Conservation (phyloP, 1,140 invertebrate species). For the Alviniconcha marisindica region DNA sequence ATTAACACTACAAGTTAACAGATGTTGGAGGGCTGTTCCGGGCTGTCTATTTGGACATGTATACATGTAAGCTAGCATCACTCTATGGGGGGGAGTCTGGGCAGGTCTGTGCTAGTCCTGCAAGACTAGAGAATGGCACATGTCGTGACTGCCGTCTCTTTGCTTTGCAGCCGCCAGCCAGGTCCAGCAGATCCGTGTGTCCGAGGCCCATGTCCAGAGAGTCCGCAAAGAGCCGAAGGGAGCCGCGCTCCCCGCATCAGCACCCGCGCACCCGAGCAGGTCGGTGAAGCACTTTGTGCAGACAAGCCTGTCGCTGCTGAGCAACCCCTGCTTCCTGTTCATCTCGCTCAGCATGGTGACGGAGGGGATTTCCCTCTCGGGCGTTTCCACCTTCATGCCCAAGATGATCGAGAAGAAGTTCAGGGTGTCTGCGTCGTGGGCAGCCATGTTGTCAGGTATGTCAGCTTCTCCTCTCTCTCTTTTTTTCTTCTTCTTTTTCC, state of each 20-base stretch:
- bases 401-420: constrained; percentile 91
- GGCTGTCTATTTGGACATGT: no score
- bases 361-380: constrained; percentile 86
- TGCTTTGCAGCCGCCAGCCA: constrained; percentile 55
- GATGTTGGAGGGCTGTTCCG: no score
- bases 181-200: constrained; percentile 79
- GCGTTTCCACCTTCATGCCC: constrained; percentile 88
- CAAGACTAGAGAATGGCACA: no score
- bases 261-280: constrained; percentile 10
- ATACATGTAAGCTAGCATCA: no score
- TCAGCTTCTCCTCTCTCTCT: no score
- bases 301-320: constrained; percentile 77
- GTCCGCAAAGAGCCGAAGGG: constrained; percentile 41
- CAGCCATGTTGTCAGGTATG: constrained; percentile 86
- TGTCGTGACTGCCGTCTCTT: no score
- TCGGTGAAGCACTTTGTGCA: constrained; percentile 45
- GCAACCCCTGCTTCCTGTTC: constrained; percentile 88
- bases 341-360: constrained; percentile 85
- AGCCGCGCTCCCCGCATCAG: background rate
- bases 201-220: constrained; percentile 81
- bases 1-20: no score
- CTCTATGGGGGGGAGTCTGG: no score
- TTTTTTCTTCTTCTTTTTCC: no score
- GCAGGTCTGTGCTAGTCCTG: no score
- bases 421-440: constrained; percentile 83